These are phyloP conservation scores for Platysteira castanea DNA, from an alignment of 2,113 vertebrate genomes.

Conservation along the genomic window DNA sequence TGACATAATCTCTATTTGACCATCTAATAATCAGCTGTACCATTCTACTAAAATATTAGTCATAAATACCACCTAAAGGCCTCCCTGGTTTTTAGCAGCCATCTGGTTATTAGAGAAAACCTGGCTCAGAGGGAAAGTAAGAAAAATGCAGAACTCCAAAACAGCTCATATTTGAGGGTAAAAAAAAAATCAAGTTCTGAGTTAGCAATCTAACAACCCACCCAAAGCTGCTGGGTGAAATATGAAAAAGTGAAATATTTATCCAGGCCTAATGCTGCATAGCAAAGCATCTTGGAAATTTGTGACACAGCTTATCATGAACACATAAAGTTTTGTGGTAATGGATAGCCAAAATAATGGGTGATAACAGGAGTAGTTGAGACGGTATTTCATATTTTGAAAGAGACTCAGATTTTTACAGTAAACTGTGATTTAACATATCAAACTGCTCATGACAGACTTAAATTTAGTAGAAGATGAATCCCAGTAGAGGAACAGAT, in stretches of 20 bases:
- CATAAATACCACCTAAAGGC: neutral
- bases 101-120: slow-evolving; percentile 28
- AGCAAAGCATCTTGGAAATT: neutral
- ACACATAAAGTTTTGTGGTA: neutral
- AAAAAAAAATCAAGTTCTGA: neutral
- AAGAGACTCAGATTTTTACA: neutral
- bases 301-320: neutral
- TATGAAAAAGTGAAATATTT: neutral
- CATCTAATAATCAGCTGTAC: neutral
- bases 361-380: neutral
- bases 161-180: neutral
- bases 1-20: neutral
- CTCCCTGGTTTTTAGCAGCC: slow-evolving; percentile 4
- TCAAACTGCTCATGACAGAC: neutral
- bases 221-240: neutral
- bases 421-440: neutral
- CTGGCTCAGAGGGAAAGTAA: neutral
- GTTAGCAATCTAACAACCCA: neutral
- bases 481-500: neutral
- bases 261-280: neutral
- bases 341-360: neutral
- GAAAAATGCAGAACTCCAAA: neutral
- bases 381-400: neutral
- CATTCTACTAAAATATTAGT: slow-evolving; percentile 31
- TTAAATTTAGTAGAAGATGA: neutral